These are phyloP conservation scores for Aphidius ervi DNA, from an alignment of 1,140 invertebrate genomes.

Conservation along the genomic window DNA sequence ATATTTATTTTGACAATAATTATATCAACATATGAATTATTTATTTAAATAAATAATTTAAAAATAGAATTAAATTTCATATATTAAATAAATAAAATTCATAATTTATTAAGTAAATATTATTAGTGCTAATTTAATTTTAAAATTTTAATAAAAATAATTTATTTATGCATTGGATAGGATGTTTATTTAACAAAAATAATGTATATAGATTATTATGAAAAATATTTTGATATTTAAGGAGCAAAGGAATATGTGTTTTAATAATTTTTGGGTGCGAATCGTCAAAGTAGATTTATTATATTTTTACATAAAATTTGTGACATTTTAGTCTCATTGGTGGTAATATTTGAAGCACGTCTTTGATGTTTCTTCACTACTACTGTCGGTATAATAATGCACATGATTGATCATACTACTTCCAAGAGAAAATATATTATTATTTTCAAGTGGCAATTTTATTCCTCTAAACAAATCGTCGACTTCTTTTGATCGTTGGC, in stretches of 20 bases:
- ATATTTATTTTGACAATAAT: no score
- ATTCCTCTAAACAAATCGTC: constrained; percentile 27
- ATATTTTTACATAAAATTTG: constrained; percentile 26
- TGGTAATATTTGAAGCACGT: constrained; percentile 3
- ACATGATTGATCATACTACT: constrained; percentile 21
- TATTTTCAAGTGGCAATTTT: constrained; percentile 12
- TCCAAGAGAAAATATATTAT: constrained; percentile 14
- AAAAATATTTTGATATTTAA: constrained; percentile 20
- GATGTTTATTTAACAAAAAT: no score
- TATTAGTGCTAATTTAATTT: no score
- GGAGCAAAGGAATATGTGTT: not conserved
- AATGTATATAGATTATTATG: constrained; percentile 24
- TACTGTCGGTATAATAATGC: constrained; percentile 5
- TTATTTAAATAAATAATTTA: not conserved
- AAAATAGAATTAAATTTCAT: no score
- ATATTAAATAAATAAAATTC: no score
- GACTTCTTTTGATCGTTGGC: constrained; percentile 28
- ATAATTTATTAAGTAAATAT: no score
- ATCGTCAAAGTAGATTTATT: constrained; percentile 31
- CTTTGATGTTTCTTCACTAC: constrained; percentile 24
- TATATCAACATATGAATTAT: no score
- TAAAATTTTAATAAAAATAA: no score
- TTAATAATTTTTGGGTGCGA: constrained; percentile 15
- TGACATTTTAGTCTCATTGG: not conserved
- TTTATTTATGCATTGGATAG: no score